Evolutionary conservation across 2,113 vertebrate genomes (phyloP).

Genomic region (Athene noctua): DNA sequence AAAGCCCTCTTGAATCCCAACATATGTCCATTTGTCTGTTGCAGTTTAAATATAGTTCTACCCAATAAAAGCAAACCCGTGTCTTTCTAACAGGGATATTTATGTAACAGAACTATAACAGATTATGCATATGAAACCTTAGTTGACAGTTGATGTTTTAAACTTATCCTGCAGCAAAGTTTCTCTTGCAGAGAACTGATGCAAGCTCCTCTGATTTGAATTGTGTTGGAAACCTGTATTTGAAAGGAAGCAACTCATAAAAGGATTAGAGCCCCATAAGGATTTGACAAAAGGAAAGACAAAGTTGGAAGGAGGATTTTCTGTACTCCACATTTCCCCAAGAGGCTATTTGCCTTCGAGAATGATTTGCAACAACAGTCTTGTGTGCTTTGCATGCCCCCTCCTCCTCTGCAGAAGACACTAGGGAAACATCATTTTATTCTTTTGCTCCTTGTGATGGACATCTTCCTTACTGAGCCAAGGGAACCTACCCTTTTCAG

Average conservation of each 20-base stretch:
- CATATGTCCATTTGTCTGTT: background rate
- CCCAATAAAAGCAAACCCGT: background rate
- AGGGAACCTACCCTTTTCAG: background rate
- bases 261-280: background rate
- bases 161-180: background rate
- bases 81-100: background rate
- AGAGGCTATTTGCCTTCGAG: background rate
- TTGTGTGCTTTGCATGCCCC: background rate
- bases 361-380: background rate
- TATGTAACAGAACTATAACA: background rate
- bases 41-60: background rate
- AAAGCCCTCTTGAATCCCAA: no score
- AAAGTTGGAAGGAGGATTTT: background rate
- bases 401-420: background rate
- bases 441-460: background rate
- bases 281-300: background rate
- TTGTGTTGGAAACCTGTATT: background rate
- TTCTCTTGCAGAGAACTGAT: background rate
- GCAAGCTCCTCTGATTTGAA: background rate
- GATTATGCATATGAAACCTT: background rate
- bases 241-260: background rate
- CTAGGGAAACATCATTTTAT: background rate
- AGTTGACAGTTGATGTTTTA: background rate
- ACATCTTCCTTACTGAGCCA: background rate
- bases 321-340: background rate